Base-by-base conservation (phyloP, 2,797 vertebrate species). In the Pelobates cultripes region DNA sequence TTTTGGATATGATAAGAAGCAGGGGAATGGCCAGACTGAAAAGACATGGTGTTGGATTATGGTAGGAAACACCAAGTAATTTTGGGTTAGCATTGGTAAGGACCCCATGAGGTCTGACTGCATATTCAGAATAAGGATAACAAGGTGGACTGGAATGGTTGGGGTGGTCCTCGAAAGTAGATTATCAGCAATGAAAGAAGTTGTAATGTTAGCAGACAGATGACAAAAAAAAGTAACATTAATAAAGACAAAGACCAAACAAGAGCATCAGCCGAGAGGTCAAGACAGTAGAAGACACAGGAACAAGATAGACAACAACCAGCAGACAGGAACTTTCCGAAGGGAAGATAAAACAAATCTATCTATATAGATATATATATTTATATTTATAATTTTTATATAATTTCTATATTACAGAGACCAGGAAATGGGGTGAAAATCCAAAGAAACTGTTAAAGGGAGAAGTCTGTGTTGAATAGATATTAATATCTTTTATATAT, bases 381-480 rank as follows among this genome's bases (percentile, higher is more conserved):
- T 63, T 78, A 82, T 82, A 78, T 64, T 64, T 64, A 78, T 73
- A 51, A 6, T 74, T 73, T 80, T 82, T 77, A 82, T 82, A 78
- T 6, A 82, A 78, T 78, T 82, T 78, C 81, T 82, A 82, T 82
- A 73, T 78, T 82, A 82, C 81, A 82, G 81, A 82, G 75, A 81
- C 73, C 79, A 81, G 64, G 75, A 73, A 73, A 72, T 43, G 68
- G 68, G 80, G 70, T 78, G 75, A 82, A 82, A 73, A 73, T 82
- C 70, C 81, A 77, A 72, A 69, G 47, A 78, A 73, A 77, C 14
- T n/a, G 70, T 68, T 77, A 73, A 70, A 83, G 43, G 76, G 53
- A 70, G 61, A 63, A 60, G 72, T 77, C 51, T 61, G 71, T 71
- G 45, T 42, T 83, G 63, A 73, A 73, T 83, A 77, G 76, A 78